phyloP scores from a whole-genome alignment of 2,113 vertebrate genomes.

The Siniperca knerii region DNA sequence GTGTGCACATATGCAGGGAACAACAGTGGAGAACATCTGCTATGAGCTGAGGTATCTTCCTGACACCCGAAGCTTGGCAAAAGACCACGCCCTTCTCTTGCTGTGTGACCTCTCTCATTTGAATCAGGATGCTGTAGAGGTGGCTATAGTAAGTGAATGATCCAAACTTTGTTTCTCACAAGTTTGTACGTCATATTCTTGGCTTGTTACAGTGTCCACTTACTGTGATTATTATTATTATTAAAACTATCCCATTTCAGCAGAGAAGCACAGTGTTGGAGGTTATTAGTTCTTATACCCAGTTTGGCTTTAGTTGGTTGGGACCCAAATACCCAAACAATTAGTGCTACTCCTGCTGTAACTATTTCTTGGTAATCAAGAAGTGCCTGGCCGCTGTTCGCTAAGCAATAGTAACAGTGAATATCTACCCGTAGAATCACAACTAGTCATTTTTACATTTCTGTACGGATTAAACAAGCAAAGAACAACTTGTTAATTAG shows the following conservation, averaged over 20 bases:
- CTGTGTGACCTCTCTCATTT: conserved; percentile 91
- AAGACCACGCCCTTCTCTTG: conserved; percentile 88
- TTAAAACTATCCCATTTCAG: neutral
- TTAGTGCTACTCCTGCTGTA: neutral
- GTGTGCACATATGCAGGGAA: conserved; percentile 85
- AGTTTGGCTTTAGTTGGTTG: neutral
- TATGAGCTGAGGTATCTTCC: conserved; percentile 93
- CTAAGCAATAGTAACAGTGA: no score
- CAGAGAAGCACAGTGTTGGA: neutral
- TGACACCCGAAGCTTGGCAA: conserved; percentile 86
- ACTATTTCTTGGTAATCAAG: no score
- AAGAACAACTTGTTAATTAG: no score
- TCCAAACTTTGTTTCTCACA: neutral
- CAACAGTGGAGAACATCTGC: conserved; percentile 94
- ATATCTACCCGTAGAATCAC: no score
- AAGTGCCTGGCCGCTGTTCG: no score
- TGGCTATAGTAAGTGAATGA: conserved; percentile 91
- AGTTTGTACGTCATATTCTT: neutral
- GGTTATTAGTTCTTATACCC: neutral
- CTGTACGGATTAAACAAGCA: no score
- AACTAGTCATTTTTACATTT: no score
- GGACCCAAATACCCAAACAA: neutral
- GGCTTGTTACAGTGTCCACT: neutral
- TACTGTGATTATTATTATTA: neutral
- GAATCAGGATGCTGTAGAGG: conserved; percentile 89